Evolutionary conservation across 2,888 invertebrate species (phyloP).

Genomic region (Caenorhabditis japonica): DNA sequence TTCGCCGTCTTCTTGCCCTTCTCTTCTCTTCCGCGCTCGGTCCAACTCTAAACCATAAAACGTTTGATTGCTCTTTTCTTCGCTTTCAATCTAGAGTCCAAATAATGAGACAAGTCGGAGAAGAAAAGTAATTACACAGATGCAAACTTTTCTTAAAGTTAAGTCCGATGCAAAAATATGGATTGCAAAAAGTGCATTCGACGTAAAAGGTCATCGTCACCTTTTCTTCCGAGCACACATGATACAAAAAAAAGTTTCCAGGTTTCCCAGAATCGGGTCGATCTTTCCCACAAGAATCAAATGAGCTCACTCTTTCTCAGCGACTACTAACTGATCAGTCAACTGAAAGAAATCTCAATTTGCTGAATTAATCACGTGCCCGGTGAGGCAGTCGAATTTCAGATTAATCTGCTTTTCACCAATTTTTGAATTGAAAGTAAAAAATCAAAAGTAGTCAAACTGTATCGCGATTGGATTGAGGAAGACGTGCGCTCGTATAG

Average conservation of each 20-base stretch:
- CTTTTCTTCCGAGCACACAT: background rate
- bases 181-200: background rate
- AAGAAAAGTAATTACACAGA: background rate
- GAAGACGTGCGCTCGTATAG: slow-evolving; percentile 21
- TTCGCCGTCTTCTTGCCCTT: background rate
- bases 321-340: slow-evolving; percentile 2
- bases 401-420: no score
- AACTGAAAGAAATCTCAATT: slow-evolving; percentile 1
- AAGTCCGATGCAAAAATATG: background rate
- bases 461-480: slow-evolving; percentile 39
- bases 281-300: slow-evolving; percentile 33
- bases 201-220: slow-evolving; percentile 9
- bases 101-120: slow-evolving; percentile 17
- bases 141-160: no score
- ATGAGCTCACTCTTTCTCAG: slow-evolving; percentile 9
- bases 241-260: slow-evolving; percentile 2
- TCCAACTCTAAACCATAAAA: slow-evolving; percentile 34
- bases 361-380: background rate
- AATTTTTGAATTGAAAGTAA: slow-evolving; percentile 3
- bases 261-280: background rate
- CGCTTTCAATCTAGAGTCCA: slow-evolving; percentile 32
- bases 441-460: slow-evolving; percentile 25
- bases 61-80: slow-evolving; percentile 26
- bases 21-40: no score
- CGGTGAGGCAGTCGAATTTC: no score